phyloP scores from a whole-genome alignment of 2,888 invertebrate genomes.

The Chouioia cunea region DNA sequence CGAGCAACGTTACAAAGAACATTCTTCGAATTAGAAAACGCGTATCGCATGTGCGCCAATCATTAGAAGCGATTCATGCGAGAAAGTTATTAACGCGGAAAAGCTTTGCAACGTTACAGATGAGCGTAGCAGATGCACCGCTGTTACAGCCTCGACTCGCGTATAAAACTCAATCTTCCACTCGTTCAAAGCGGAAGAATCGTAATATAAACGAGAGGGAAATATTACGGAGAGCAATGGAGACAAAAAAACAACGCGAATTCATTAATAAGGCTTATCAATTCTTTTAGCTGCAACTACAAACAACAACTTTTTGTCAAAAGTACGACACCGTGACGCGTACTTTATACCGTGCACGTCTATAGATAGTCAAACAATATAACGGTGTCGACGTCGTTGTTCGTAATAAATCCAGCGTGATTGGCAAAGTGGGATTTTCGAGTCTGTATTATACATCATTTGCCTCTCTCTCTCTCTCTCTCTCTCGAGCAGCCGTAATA shows the following conservation, averaged over 20 bases:
- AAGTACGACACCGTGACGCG: no score
- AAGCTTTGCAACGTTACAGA: slow-evolving; percentile 19
- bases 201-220: not conserved
- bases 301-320: no score
- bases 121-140: slow-evolving; percentile 13
- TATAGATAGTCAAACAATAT: no score
- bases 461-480: slow-evolving; percentile 4
- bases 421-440: slow-evolving; percentile 30
- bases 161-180: not conserved
- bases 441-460: slow-evolving; percentile 12
- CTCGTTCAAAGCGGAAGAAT: not conserved
- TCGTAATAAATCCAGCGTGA: slow-evolving; percentile 38
- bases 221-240: not conserved
- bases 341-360: not conserved
- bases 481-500: not conserved
- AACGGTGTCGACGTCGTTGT: slow-evolving; percentile 1
- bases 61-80: slow-evolving; percentile 20
- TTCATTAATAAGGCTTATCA: no score
- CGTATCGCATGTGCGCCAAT: slow-evolving; percentile 7
- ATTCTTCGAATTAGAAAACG: not conserved
- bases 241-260: no score
- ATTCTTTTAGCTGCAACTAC: no score
- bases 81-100: slow-evolving; percentile 40
- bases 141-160: not conserved
- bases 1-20: no score